phyloP scores from a whole-genome alignment of 1,140 invertebrate species.

The Meloidogyne floridensis region DNA sequence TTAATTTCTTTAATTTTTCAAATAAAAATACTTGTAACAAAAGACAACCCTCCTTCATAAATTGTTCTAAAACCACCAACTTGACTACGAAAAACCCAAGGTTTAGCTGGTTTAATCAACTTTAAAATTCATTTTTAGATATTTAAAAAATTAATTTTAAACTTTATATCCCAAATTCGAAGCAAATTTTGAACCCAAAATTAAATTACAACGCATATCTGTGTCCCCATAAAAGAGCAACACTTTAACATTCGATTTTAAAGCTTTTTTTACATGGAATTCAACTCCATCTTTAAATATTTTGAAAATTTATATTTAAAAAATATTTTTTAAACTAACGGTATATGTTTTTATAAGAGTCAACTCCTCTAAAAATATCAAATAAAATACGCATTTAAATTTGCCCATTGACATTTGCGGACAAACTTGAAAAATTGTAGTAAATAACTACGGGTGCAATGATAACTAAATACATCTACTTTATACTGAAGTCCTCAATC shows the following conservation, averaged over 20 bases:
- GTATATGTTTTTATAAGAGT: constrained; percentile 60
- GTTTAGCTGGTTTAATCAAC: constrained; percentile 42
- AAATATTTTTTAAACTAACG: constrained; percentile 11
- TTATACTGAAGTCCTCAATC: too few relatives aligned
- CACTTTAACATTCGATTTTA: constrained; percentile 64
- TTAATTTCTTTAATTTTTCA: background rate
- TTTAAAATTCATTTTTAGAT: constrained; percentile 4
- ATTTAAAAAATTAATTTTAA: background rate
- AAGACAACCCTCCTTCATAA: constrained; percentile 59
- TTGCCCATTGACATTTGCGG: too few relatives aligned
- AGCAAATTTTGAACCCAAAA: constrained; percentile 64
- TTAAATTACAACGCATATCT: constrained; percentile 71
- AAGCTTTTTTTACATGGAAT: constrained; percentile 62
- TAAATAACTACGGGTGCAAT: too few relatives aligned
- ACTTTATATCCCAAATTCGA: constrained; percentile 52
- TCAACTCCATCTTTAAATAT: constrained; percentile 55
- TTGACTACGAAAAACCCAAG: constrained; percentile 62
- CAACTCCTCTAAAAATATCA: constrained; percentile 52
- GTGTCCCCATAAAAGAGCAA: constrained; percentile 72
- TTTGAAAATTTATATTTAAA: background rate
- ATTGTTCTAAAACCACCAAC: constrained; percentile 65
- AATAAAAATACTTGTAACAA: constrained; percentile 48
- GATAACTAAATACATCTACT: too few relatives aligned
- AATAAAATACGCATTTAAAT: background rate
- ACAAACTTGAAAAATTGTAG: too few relatives aligned